Conservation (phyloP, 2,888 invertebrate species). For the Harpalus rubripes region DNA sequence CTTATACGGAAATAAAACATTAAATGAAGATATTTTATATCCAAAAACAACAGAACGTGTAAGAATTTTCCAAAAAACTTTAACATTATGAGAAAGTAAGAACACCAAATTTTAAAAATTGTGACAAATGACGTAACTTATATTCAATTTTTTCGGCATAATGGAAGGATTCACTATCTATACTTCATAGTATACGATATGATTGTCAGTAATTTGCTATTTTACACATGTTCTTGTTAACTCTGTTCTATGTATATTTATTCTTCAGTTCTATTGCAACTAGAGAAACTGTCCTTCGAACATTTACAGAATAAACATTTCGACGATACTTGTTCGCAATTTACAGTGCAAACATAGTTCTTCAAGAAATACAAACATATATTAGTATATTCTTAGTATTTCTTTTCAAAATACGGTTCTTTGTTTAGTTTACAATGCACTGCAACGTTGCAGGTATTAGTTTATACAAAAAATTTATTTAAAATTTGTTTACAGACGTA, state of each 20-base stretch:
- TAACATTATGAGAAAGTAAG: no score
- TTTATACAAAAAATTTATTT: no score
- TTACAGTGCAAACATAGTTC: slow-evolving; percentile 18
- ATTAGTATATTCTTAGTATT: slow-evolving; percentile 26
- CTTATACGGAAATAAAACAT: no score
- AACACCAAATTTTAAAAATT: no score
- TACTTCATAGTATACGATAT: neutral
- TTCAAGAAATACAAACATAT: slow-evolving; percentile 19
- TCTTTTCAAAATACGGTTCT: slow-evolving; percentile 21
- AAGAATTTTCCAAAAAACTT: no score
- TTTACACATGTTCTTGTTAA: slow-evolving; percentile 37
- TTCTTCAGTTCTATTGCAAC: slow-evolving; percentile 21
- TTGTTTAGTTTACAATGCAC: neutral
- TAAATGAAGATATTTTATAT: no score
- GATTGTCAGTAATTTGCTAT: slow-evolving; percentile 24
- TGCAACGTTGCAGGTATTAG: no score
- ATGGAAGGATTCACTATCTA: neutral
- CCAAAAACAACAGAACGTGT: no score
- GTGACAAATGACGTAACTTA: no score
- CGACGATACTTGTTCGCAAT: slow-evolving; percentile 34
- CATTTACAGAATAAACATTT: slow-evolving; percentile 27
- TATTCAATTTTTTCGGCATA: no score
- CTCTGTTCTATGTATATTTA: slow-evolving; percentile 15
- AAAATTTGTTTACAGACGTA: no score
- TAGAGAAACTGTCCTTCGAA: slow-evolving; percentile 35